Percentiles rank a stretch among this genome's conserved stretches.
Evolutionary conservation across 2,888 invertebrate genomes (phyloP).

Genomic region (Poecilobothrus nobilitatus): DNA sequence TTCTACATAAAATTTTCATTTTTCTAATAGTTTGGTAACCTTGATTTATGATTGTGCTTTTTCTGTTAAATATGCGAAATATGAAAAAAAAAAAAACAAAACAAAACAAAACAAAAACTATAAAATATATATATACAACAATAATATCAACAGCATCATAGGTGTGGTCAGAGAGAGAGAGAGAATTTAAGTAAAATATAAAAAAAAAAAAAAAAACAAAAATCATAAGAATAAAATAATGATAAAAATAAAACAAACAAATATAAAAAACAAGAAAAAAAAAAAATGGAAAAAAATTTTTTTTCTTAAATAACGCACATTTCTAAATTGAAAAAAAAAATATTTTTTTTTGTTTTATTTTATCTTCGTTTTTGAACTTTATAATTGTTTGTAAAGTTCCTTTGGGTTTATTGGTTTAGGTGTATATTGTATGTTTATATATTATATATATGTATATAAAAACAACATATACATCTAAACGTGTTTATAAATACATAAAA

Average conservation of each 20-base stretch:
- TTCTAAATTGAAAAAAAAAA: not conserved
- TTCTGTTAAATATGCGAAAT: not conserved
- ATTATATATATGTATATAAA: too few relatives aligned
- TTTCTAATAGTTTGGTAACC: too few relatives aligned
- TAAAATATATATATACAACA: too few relatives aligned
- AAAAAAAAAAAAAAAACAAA: not conserved
- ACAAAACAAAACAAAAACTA: not conserved
- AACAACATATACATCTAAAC: not conserved
- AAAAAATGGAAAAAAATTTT: not conserved
- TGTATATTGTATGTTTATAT: not conserved
- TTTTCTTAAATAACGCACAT: conserved; percentile 1
- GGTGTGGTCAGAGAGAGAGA: conserved; percentile 6
- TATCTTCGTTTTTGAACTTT: not conserved
- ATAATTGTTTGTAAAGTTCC: not conserved
- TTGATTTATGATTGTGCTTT: not conserved
- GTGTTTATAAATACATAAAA: not conserved
- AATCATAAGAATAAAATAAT: too few relatives aligned
- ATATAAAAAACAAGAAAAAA: not conserved
- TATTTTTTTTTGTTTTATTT: not conserved
- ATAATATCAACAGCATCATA: not conserved
- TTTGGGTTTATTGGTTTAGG: not conserved
- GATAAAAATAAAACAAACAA: too few relatives aligned
- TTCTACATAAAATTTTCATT: too few relatives aligned
- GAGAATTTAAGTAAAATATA: not conserved
- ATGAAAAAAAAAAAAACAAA: not conserved